These are phyloP conservation scores for Macrosoma leucophasiata DNA, from an alignment of 2,888 invertebrate genomes.

Conservation along the genomic window DNA sequence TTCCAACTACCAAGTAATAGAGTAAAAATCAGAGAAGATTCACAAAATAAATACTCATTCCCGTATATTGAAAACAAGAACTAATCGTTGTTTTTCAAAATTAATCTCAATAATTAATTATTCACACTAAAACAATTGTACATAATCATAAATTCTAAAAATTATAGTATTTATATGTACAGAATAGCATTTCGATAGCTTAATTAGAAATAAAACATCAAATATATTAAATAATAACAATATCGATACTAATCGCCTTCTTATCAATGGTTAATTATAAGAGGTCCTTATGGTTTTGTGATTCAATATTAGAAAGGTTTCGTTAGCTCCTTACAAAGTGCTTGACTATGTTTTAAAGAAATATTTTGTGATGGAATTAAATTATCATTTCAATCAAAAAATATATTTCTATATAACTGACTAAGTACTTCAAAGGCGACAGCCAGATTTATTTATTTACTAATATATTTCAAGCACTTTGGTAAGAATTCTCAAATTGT, in stretches of 20 bases:
- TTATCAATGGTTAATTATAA: constrained; percentile 76
- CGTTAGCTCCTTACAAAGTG: constrained; percentile 39
- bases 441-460: too few species aligned
- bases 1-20: constrained; percentile 50
- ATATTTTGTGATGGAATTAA: constrained; percentile 8
- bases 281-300: constrained; percentile 76
- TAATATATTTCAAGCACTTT: constrained; percentile 42
- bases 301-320: constrained; percentile 51
- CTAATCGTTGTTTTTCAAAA: constrained; percentile 54
- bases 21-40: constrained; percentile 46
- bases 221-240: constrained; percentile 77
- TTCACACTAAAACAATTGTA: constrained; percentile 76
- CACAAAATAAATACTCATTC: constrained; percentile 55
- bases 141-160: constrained; percentile 66
- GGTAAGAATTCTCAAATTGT: constrained; percentile 31
- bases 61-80: constrained; percentile 46
- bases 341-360: constrained; percentile 30
- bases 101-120: constrained; percentile 69
- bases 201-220: constrained; percentile 74
- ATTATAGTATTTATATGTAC: constrained; percentile 69
- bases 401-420: too few species aligned
- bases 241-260: constrained; percentile 74
- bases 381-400: too few species aligned
- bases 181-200: constrained; percentile 70
- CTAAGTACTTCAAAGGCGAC: too few species aligned